Evolutionary conservation across 2,113 vertebrate species (phyloP), one percentile per base, ranked within the genome.

Genomic region (Toxostoma redivivum): DNA sequence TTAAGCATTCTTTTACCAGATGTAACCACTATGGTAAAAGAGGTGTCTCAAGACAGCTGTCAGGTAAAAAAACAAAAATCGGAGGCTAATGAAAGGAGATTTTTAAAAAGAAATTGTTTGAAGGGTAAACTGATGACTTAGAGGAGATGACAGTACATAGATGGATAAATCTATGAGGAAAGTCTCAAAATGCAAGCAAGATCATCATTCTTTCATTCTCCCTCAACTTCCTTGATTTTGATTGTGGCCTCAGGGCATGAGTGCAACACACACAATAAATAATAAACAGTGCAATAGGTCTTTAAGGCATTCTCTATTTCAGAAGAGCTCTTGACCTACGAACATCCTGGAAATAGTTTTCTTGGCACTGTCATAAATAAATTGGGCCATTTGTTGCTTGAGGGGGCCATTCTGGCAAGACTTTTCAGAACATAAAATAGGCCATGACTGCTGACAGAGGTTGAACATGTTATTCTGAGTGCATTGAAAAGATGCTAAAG

Each of bases 311-410:
- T 90, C 85, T 94, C 74, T 83, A 60, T 88, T 94, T 86, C 81
- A 94, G 56, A 81, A 51, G 35, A 66, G 88, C 44, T 94, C 94
- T 93, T 96, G 90, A 96, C 94, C 92, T 92, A 92, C 7, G 72
- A 84, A 86, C 76, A 92, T 88, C 81, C 51, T 90, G 79, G 58
- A 95, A 96, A 95, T 60, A 73, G 78, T 35, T 80, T 94, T 88
- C 86, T 96, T 90, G 79, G 42, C 79, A 78, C 28, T 56, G n/a
- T 90, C 80, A 84, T 96, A 96, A 97, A 96, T 95, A 96, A 96
- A 92, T 38, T 42, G 76, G 47, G 44, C 69, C 47, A 71, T 94
- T 93, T 86, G 30, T 86, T 92, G 81, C 60, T 94, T 86, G 28
- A 82, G 56, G 76, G 38, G 14, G 2, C 27, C 21, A 57, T 82